Evolutionary conservation across 2,113 vertebrate species (phyloP).

Genomic region (Lepus americanus): DNA sequence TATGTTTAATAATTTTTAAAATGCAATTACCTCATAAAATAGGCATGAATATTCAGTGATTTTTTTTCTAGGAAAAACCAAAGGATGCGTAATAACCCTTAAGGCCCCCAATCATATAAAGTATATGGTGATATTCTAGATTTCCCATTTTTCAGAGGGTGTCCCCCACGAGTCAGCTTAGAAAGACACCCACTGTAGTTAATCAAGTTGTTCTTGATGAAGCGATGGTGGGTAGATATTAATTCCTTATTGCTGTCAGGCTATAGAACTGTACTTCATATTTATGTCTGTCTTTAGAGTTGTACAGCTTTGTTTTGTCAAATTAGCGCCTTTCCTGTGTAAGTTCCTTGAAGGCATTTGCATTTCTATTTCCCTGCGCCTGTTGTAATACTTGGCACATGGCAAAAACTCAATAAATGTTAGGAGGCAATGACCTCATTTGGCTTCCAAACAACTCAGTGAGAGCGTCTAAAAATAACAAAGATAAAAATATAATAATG

Average conservation of each 20-base stretch:
- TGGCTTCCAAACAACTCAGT: not conserved
- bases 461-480: not conserved
- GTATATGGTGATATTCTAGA: not conserved
- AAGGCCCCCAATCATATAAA: not conserved
- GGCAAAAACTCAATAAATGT: not conserved
- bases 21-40: not conserved
- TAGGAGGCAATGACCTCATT: not conserved
- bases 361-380: not conserved
- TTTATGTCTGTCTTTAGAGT: not conserved
- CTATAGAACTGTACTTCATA: not conserved
- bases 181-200: not conserved
- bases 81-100: not conserved
- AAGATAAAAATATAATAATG: not conserved
- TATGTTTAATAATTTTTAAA: not conserved
- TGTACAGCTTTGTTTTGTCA: not conserved
- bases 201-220: not conserved
- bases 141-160: not conserved
- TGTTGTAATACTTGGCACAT: not conserved
- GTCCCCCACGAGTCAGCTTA: not conserved
- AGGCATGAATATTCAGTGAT: not conserved
- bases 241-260: not conserved
- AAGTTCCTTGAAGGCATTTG: not conserved
- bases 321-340: not conserved
- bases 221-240: not conserved
- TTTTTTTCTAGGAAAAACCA: conserved; percentile 6